Percentiles rank a stretch among this genome's conserved stretches.
These are phyloP conservation scores for Parthenolecanium corni DNA, from an alignment of 2,888 invertebrate genomes.

Conservation along the genomic window DNA sequence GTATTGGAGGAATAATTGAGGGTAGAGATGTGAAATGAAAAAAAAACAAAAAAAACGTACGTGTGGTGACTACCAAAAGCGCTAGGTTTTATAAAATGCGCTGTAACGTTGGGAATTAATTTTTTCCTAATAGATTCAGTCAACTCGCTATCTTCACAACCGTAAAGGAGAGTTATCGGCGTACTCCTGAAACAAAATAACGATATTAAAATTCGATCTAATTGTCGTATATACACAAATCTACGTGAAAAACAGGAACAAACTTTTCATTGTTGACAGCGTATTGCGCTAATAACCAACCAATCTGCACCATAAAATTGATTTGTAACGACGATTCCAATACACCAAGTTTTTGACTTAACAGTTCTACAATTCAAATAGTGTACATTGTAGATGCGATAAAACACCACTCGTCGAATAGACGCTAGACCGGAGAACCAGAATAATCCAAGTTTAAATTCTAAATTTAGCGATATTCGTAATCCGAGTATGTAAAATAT, in stretches of 20 bases:
- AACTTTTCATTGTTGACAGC: slow-evolving; percentile 60
- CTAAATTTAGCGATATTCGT: no score
- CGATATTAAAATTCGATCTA: slow-evolving; percentile 22
- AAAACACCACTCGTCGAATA: no score
- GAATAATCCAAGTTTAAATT: background rate
- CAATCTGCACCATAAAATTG: slow-evolving; percentile 84
- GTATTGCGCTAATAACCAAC: slow-evolving; percentile 80
- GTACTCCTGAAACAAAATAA: slow-evolving; percentile 44
- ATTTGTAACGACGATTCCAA: slow-evolving; percentile 69
- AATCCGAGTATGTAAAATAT: no score
- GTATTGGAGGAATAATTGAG: background rate
- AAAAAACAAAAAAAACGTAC: slow-evolving; percentile 42
- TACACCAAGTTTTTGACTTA: slow-evolving; percentile 64
- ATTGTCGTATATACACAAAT: no score
- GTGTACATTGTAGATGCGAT: no score
- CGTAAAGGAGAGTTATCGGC: slow-evolving; percentile 64
- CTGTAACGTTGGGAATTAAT: slow-evolving; percentile 49
- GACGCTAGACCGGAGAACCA: background rate
- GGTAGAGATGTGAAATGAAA: slow-evolving; percentile 20
- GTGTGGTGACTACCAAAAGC: slow-evolving; percentile 81
- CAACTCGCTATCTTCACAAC: slow-evolving; percentile 55
- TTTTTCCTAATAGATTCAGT: slow-evolving; percentile 40
- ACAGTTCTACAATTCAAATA: slow-evolving; percentile 48
- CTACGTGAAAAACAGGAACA: slow-evolving; percentile 36
- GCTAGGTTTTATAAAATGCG: slow-evolving; percentile 57